phyloP scores from a whole-genome alignment of 1,140 invertebrate genomes.

The Berghia stephanieae region DNA sequence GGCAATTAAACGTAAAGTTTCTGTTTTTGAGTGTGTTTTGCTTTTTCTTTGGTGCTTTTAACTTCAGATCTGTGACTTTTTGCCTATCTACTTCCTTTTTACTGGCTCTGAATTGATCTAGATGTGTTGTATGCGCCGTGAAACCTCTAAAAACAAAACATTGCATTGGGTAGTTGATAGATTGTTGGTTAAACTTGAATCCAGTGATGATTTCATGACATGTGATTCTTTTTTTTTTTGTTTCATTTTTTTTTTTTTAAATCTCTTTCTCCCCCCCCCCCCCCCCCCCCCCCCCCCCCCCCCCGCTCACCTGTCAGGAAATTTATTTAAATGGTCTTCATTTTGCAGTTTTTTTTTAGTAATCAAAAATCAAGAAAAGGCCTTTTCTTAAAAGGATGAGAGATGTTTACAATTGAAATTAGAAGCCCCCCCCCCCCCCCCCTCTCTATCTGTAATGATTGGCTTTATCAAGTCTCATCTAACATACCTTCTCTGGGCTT shows the following conservation, averaged over 20 bases:
- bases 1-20: no score
- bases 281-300: not conserved
- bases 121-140: not conserved
- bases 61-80: no score
- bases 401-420: not conserved
- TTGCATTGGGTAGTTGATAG: not conserved
- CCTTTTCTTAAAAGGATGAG: not conserved
- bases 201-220: no score
- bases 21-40: no score
- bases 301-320: not conserved
- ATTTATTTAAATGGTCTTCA: not conserved
- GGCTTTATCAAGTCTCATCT: not conserved
- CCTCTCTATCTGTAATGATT: slow-evolving; percentile 3
- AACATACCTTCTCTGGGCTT: not conserved
- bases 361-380: not conserved
- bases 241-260: not conserved
- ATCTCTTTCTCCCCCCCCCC: not conserved
- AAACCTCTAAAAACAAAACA: not conserved
- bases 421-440: slow-evolving; percentile 2
- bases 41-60: no score
- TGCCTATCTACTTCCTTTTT: no score
- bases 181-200: not conserved
- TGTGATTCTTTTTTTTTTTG: no score
- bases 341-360: not conserved
- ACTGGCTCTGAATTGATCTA: not conserved